Percentiles rank a stretch among this genome's conserved stretches.
These are phyloP conservation scores for Proterorhinus semilunaris DNA, from an alignment of 2,113 vertebrate genomes.

Conservation along the genomic window DNA sequence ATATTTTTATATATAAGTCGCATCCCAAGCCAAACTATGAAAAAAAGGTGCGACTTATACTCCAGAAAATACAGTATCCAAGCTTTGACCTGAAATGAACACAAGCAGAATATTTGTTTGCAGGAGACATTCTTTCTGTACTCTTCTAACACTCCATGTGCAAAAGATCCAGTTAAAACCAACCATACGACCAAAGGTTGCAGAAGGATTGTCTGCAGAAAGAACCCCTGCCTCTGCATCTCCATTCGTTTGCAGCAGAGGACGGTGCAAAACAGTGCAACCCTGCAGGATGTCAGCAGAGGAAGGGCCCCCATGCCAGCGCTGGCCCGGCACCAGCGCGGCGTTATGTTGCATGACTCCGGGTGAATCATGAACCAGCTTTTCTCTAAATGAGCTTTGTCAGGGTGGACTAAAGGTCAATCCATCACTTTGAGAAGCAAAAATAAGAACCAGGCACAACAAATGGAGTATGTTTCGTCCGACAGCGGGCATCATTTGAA, in stretches of 20 bases:
- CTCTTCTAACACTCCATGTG: neutral
- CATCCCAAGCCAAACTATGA: too few species aligned
- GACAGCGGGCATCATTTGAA: neutral
- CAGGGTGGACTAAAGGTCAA: slow-evolving; percentile 7
- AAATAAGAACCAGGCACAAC: neutral
- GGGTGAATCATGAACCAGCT: slow-evolving; percentile 8
- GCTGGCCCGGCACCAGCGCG: neutral
- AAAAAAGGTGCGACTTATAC: too few species aligned
- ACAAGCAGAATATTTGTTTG: neutral
- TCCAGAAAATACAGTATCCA: too few species aligned
- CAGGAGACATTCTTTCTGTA: neutral
- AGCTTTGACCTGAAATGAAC: too few species aligned
- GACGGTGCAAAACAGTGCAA: neutral
- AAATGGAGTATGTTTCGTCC: neutral
- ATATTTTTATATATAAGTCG: too few species aligned
- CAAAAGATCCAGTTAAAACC: neutral
- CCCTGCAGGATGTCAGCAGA: slow-evolving; percentile 1
- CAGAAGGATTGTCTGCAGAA: neutral
- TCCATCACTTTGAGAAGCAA: slow-evolving; percentile 9
- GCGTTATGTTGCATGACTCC: slow-evolving; percentile 2
- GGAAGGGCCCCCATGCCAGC: neutral
- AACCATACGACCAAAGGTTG: neutral
- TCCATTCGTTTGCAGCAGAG: neutral
- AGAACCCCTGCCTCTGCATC: neutral
- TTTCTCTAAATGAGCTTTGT: slow-evolving; percentile 10